Percentiles rank a stretch among this genome's conserved stretches.
phyloP scores from a whole-genome alignment of 2,888 invertebrate genomes.

The Thera obeliscata region DNA sequence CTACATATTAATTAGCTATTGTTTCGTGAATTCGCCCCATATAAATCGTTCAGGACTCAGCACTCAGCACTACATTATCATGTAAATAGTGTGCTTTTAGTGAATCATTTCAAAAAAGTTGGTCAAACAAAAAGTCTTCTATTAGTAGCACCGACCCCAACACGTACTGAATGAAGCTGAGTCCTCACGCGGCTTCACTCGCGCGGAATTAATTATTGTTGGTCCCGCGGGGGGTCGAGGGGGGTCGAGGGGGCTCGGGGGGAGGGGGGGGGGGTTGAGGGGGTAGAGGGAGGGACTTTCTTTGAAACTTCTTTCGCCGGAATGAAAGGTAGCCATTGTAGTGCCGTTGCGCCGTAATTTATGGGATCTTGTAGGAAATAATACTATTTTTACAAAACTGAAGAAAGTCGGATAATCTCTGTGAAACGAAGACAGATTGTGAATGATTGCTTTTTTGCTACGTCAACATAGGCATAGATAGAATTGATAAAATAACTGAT shows the following conservation, averaged over 20 bases:
- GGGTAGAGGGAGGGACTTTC: constrained; percentile 6
- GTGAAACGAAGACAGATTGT: constrained; percentile 4
- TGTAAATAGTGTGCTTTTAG: neutral
- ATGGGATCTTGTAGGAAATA: constrained; percentile 9
- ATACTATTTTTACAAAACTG: constrained; percentile 12
- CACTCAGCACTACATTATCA: too few relatives aligned
- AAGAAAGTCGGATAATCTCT: constrained; percentile 2
- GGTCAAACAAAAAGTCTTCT: neutral
- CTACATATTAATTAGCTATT: too few relatives aligned
- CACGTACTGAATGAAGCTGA: constrained; percentile 9
- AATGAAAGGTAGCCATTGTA: constrained; percentile 11
- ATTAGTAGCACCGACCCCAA: constrained; percentile 9
- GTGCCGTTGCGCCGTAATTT: constrained; percentile 18
- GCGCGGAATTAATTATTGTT: constrained; percentile 30
- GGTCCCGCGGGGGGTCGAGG: constrained; percentile 8
- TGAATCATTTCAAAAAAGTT: neutral
- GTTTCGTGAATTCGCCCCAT: too few relatives aligned
- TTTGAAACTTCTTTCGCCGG: constrained; percentile 26
- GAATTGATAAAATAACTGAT: neutral
- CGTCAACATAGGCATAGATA: neutral
- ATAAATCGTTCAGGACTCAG: too few relatives aligned
- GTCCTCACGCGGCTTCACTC: constrained; percentile 12
- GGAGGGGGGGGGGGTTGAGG: constrained; percentile 2
- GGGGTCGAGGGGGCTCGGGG: neutral
- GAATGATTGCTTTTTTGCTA: neutral